phyloP scores from a whole-genome alignment of 2,113 vertebrate genomes.

The Scopus umbretta region DNA sequence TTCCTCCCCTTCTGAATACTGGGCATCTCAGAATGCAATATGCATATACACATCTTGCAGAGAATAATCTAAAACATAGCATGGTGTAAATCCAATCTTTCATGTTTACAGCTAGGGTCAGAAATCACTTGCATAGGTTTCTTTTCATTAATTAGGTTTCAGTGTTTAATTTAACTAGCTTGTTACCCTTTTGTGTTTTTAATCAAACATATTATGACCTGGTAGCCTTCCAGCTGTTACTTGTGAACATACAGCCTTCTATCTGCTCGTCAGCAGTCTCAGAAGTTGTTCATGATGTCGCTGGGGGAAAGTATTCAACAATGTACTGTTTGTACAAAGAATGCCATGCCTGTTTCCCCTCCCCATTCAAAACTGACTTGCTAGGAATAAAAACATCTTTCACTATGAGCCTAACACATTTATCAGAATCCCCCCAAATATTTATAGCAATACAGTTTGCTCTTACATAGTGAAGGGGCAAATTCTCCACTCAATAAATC shows the following conservation, averaged over 20 bases:
- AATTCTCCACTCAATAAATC: neutral
- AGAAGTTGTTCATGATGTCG: neutral
- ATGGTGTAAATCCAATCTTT: constrained; percentile 23
- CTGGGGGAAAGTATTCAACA: neutral
- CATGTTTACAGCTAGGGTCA: constrained; percentile 40
- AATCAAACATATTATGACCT: neutral
- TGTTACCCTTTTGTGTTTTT: constrained; percentile 3
- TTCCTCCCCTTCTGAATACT: constrained; percentile 37
- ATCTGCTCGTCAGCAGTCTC: neutral
- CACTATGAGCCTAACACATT: neutral
- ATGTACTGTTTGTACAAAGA: neutral
- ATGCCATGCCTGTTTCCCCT: neutral
- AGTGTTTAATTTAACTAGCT: constrained; percentile 53
- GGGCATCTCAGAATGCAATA: constrained; percentile 42
- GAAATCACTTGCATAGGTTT: constrained; percentile 29
- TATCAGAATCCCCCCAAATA: neutral
- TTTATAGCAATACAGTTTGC: neutral
- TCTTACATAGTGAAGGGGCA: neutral
- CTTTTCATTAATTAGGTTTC: constrained; percentile 35
- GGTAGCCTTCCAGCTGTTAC: neutral
- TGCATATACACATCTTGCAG: neutral
- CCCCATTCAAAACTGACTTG: neutral
- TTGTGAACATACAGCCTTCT: neutral
- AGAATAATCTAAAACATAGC: constrained; percentile 22
- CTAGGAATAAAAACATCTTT: neutral